phyloP scores from a whole-genome alignment of 2,797 vertebrate genomes.

The Apogon hyalosoma region DNA sequence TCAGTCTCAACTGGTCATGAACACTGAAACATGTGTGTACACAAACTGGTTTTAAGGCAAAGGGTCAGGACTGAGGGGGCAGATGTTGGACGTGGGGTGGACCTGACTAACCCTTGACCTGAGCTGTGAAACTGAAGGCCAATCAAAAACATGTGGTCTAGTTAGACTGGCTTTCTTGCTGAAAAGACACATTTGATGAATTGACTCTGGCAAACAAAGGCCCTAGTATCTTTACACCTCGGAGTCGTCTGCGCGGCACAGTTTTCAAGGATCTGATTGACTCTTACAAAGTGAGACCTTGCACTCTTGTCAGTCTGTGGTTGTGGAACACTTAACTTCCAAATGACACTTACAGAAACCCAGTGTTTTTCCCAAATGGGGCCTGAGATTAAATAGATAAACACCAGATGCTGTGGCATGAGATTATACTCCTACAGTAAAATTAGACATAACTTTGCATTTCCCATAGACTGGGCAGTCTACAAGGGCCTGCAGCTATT shows the following conservation, averaged over 20 bases:
- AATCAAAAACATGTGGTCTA: slow-evolving; percentile 71
- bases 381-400: slow-evolving; percentile 28
- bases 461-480: slow-evolving; percentile 27
- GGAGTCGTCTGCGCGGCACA: not conserved
- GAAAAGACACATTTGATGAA: slow-evolving; percentile 52
- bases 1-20: slow-evolving; percentile 22
- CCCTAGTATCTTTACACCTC: slow-evolving; percentile 17
- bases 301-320: slow-evolving; percentile 24
- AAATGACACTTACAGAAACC: slow-evolving; percentile 30
- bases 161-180: slow-evolving; percentile 34
- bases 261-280: slow-evolving; percentile 35
- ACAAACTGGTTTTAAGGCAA: slow-evolving; percentile 47
- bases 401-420: slow-evolving; percentile 39
- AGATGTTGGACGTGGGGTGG: slow-evolving; percentile 52
- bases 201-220: slow-evolving; percentile 56
- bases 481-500: slow-evolving; percentile 37
- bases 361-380: slow-evolving; percentile 1
- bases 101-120: slow-evolving; percentile 60
- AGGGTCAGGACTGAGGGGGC: slow-evolving; percentile 47
- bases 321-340: slow-evolving; percentile 30
- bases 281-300: slow-evolving; percentile 30
- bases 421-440: slow-evolving; percentile 26
- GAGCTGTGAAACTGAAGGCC: slow-evolving; percentile 57
- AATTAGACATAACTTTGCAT: slow-evolving; percentile 17
- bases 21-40: slow-evolving; percentile 65